Percentiles rank a stretch among this genome's conserved stretches.
phyloP scores from a whole-genome alignment of 1,140 invertebrate genomes.

The Dreissena rostriformis region DNA sequence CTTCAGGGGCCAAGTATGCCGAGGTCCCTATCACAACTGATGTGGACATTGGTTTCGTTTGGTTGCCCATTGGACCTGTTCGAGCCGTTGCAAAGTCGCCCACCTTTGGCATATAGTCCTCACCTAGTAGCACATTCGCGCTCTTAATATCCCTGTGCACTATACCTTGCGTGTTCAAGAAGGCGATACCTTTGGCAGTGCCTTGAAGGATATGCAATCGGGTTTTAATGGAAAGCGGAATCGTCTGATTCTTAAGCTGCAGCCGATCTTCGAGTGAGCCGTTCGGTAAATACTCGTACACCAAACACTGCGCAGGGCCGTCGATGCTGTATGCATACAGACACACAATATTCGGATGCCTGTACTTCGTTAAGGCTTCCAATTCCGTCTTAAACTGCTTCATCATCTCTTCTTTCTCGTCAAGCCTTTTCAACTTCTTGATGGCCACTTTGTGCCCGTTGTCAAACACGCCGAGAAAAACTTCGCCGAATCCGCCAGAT shows the following conservation, averaged over 20 bases:
- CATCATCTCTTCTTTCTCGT: slow-evolving; percentile 69
- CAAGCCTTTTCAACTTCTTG: slow-evolving; percentile 86
- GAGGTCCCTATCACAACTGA: slow-evolving; percentile 86
- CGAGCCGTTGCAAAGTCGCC: slow-evolving; percentile 89
- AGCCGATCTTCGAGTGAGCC: slow-evolving; percentile 87
- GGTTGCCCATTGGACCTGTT: slow-evolving; percentile 80
- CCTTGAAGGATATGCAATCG: slow-evolving; percentile 85
- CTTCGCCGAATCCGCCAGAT: slow-evolving; percentile 87
- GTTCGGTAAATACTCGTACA: slow-evolving; percentile 87
- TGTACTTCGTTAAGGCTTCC: slow-evolving; percentile 77
- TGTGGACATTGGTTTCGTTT: slow-evolving; percentile 78
- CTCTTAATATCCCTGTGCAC: slow-evolving; percentile 90
- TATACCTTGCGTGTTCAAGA: slow-evolving; percentile 85
- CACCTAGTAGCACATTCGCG: slow-evolving; percentile 88
- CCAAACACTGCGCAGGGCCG: slow-evolving; percentile 85
- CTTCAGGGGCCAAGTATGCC: slow-evolving; percentile 90
- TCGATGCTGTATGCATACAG: slow-evolving; percentile 87
- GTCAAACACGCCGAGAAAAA: slow-evolving; percentile 84
- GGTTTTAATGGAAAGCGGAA: slow-evolving; percentile 80
- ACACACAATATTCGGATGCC: slow-evolving; percentile 86
- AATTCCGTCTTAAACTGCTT: slow-evolving; percentile 87
- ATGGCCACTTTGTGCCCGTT: slow-evolving; percentile 83
- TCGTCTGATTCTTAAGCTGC: slow-evolving; percentile 76
- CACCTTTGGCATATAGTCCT: slow-evolving; percentile 85
- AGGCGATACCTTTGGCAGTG: slow-evolving; percentile 84